Conservation (phyloP, 2,888 invertebrate genomes). For the Timema cristinae region DNA sequence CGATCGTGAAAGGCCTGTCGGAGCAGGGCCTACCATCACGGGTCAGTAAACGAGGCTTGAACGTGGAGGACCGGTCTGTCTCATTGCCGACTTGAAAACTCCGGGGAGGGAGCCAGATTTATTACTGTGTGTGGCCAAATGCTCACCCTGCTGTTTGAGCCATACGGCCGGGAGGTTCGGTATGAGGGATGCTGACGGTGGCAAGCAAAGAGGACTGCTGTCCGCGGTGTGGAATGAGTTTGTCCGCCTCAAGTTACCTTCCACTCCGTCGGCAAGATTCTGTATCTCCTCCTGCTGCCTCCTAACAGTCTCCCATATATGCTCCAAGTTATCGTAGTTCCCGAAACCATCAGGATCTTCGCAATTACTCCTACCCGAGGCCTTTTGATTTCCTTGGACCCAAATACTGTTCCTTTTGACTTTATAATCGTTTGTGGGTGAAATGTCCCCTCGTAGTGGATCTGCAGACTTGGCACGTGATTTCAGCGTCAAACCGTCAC, state of each 20-base stretch:
- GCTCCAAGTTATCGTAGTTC: conserved; percentile 58
- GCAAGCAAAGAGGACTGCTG: neutral
- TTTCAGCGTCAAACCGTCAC: neutral
- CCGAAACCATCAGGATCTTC: conserved; percentile 47
- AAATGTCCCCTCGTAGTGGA: conserved; percentile 35
- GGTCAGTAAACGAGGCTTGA: conserved; percentile 20
- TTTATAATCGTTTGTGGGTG: conserved; percentile 1
- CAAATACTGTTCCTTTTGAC: conserved; percentile 39
- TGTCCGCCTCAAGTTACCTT: conserved; percentile 38
- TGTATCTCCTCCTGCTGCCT: conserved; percentile 30
- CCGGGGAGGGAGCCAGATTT: conserved; percentile 72
- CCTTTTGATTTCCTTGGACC: neutral
- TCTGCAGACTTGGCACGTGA: conserved; percentile 44
- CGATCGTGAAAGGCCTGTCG: conserved; percentile 66
- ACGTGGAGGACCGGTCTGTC: conserved; percentile 14
- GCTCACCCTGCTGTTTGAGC: conserved; percentile 66
- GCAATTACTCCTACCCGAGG: conserved; percentile 36
- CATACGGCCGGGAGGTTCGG: conserved; percentile 67
- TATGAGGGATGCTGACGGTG: conserved; percentile 29
- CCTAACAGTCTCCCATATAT: conserved; percentile 40
- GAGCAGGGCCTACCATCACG: conserved; percentile 51
- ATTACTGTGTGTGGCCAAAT: conserved; percentile 59
- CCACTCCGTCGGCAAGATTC: conserved; percentile 24
- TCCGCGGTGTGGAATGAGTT: conserved; percentile 39
- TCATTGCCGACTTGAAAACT: conserved; percentile 67